Evolutionary conservation across 2,888 invertebrate genomes (phyloP), one percentile per base, ranked within the genome.

Genomic region (Ypsolopha scabrella): DNA sequence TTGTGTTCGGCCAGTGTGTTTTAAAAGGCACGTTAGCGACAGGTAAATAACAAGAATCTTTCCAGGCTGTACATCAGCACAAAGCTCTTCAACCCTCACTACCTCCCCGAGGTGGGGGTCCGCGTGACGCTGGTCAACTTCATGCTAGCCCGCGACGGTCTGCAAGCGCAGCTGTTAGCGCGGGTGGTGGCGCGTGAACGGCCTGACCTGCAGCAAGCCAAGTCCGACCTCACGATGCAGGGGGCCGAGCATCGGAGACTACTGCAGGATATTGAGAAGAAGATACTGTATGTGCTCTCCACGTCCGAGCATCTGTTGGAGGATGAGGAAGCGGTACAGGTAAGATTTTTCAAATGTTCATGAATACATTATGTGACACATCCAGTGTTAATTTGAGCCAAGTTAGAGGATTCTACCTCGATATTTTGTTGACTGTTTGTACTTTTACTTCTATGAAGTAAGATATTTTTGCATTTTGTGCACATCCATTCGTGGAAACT

Each of bases 101-200:
- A 97, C 70, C 75, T 97, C 51, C 97, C 98, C 0, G 98, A 98
- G 81, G 91, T 97, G 6, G 94, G 97, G 0, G 96, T 96, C 0
- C 96, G 97, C 72, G 93, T 94, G 6, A 95, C 96, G 0, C 72
- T 98, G 24, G 88, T 98, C 2, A 97, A 97, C 81, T 98, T 98
- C 69, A 94, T 96, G 93, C 92, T 98, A 60, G 97, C 97, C 6
- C 90, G 91, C 43, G 93, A 92, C 51, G 98, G 98, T 1, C 80
- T 98, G 35, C 92, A 95, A 79, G 97, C 96, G 68, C 97, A 98
- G 71, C 75, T 98, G 47, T 75, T 98, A 53, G 94, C 95, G 8
- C 93, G 97, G 41, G 96, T 96, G 0, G 97, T 97, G 1, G 96
- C 97, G 0, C 91, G 94, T 56, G 97, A 98, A 74, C 80, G 96